Evolutionary conservation across 2,888 invertebrate genomes (phyloP), one percentile per base, ranked within the genome.

Genomic region (Mesoligia furuncula): DNA sequence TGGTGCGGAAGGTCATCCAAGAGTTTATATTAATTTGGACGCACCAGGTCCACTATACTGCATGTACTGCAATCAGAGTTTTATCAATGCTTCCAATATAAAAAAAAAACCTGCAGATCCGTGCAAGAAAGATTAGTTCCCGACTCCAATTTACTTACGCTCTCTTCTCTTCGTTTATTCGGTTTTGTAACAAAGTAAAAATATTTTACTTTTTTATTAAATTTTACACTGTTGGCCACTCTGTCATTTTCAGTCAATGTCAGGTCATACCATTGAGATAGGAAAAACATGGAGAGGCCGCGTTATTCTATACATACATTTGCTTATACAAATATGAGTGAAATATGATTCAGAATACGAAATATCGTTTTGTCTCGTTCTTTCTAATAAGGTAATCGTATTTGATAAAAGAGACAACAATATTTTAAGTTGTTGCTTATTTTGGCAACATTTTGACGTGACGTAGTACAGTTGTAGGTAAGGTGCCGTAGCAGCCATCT

Each of bases 21-120:
- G 81, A 64, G 20, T 82, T 64, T 82, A 81, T 68, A 82, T 82
- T 54, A 85, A 82, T 70, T 68, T 82, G 68, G 85, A 85, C 36
- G 48, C 59, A 72, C 85, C 85, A 11, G 85, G 76, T 24, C 59
- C 73, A 31, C 75, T 77, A 72, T 73, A 20, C 62, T 81, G 81
- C 42, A 80, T 42, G 64, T 81, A 81, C n/a, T 81, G 81, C 62
- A 84, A 45, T 65, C 42, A 57, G 45, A 9, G 59, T 65, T 81
- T 17, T 59, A 4, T 73, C 7, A 69, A 61, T 59, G 36, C 8
- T 11, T 1, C n/a, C 11, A 1, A 69, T 69, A 4, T n/a, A 1
- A 27, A 61, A 48, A 48, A 39, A 24, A 42, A 42, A 11, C 5
- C 39, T 7, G 17, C 2, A 13, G 61, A 75, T 24, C 48, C 48